These are phyloP conservation scores for Drosophila tsacasi DNA, from an alignment of 1,140 invertebrate species.

Conservation along the genomic window DNA sequence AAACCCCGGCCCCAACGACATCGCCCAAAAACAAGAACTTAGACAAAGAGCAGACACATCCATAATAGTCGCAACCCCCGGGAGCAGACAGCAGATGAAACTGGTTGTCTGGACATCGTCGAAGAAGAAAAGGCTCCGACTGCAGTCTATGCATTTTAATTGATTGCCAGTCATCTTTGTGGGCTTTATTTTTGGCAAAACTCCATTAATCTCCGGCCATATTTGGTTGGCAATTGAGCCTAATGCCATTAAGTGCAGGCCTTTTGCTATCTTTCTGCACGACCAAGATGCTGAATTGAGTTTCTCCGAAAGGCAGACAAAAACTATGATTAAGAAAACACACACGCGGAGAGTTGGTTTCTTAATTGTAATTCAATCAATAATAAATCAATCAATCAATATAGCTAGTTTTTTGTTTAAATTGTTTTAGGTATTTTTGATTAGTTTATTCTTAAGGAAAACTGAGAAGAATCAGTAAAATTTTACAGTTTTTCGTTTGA, in stretches of 20 bases:
- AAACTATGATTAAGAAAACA: slow-evolving; percentile 28
- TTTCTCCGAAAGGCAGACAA: slow-evolving; percentile 13
- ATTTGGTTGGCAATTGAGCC: slow-evolving; percentile 15
- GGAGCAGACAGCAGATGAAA: slow-evolving; percentile 32
- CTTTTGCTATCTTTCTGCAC: slow-evolving; percentile 14
- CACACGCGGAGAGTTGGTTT: not conserved
- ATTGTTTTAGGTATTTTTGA: not conserved
- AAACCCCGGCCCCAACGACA: not conserved
- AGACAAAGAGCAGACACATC: slow-evolving; percentile 66
- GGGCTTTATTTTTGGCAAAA: slow-evolving; percentile 60
- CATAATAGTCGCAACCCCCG: slow-evolving; percentile 27
- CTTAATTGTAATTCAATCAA: not conserved
- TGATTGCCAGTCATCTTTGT: slow-evolving; percentile 63
- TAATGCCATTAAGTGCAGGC: slow-evolving; percentile 28
- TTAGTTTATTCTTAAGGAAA: no score
- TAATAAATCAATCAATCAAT: slow-evolving; percentile 1
- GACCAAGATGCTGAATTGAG: slow-evolving; percentile 22
- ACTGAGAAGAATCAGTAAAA: no score
- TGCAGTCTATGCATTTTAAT: slow-evolving; percentile 74
- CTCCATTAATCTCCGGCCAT: slow-evolving; percentile 56
- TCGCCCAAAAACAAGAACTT: slow-evolving; percentile 65
- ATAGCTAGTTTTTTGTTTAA: not conserved
- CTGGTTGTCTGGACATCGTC: slow-evolving; percentile 25
- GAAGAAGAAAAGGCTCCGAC: slow-evolving; percentile 9
- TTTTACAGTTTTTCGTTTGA: no score